phyloP scores from a whole-genome alignment of 1,140 invertebrate genomes.

The Zaprionus vittiger region DNA sequence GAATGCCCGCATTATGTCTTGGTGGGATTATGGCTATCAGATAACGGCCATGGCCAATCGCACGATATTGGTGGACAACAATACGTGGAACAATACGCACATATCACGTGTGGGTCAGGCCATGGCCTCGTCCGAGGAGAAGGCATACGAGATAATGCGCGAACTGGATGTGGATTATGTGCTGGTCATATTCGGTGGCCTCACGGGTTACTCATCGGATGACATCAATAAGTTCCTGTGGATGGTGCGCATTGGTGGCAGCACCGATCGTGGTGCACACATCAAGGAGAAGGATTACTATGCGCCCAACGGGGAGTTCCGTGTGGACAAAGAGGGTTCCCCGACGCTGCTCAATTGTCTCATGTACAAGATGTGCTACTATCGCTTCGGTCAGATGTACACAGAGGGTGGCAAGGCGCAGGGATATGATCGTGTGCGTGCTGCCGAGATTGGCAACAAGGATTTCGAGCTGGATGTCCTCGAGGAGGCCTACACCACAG shows the following conservation, averaged over 20 bases:
- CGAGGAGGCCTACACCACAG: constrained; percentile 97
- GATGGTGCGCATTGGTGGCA: constrained; percentile 99
- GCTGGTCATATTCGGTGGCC: constrained; percentile 98
- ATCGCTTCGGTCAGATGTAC: constrained; percentile 95
- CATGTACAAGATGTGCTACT: constrained; percentile 99
- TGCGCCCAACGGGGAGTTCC: constrained; percentile 96
- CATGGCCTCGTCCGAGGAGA: constrained; percentile 98
- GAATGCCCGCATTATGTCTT: constrained; percentile 98
- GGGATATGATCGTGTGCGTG: constrained; percentile 95
- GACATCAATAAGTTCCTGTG: constrained; percentile 99
- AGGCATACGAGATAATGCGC: constrained; percentile 98
- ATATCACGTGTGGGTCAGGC: constrained; percentile 98
- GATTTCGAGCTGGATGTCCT: constrained; percentile 96
- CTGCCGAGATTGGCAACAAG: constrained; percentile 97
- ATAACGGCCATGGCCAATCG: constrained; percentile 99
- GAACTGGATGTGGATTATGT: constrained; percentile 99
- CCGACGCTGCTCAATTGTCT: constrained; percentile 94
- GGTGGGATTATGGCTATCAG: constrained; percentile 99
- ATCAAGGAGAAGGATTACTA: constrained; percentile 99
- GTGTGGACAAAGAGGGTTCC: constrained; percentile 96
- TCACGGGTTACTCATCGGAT: constrained; percentile 99
- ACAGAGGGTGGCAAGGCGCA: constrained; percentile 96
- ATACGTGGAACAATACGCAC: constrained; percentile 99
- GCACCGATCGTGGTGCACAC: constrained; percentile 96
- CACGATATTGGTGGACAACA: constrained; percentile 99